phyloP scores from a whole-genome alignment of 2,113 vertebrate species.

The Felis chaus region DNA sequence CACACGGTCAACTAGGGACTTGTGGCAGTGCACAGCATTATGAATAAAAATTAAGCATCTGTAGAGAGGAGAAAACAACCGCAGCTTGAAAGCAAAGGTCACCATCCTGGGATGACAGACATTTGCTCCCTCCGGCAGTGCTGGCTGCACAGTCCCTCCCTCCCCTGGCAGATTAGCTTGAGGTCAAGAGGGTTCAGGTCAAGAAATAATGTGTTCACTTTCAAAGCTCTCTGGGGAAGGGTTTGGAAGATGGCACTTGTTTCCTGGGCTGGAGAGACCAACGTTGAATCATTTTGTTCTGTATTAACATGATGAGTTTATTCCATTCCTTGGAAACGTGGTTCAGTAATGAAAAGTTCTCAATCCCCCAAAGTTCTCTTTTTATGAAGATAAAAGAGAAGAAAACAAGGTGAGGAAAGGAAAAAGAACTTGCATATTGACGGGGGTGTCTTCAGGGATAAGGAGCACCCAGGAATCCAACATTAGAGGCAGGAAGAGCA shows the following conservation, averaged over 20 bases:
- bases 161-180: background rate
- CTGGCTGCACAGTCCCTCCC: background rate
- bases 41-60: background rate
- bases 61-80: background rate
- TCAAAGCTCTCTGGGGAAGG: background rate
- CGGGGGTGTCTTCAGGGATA: background rate
- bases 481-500: background rate
- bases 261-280: background rate
- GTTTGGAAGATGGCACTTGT: background rate
- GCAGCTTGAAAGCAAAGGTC: background rate
- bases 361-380: background rate
- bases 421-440: background rate
- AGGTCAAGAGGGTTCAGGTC: background rate
- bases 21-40: background rate
- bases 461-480: background rate
- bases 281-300: background rate
- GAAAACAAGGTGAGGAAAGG: background rate
- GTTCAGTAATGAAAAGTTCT: background rate
- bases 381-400: background rate
- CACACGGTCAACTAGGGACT: background rate
- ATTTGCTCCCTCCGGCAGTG: background rate
- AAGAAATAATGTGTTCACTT: background rate
- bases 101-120: background rate
- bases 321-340: background rate
- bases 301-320: background rate